A percentile compares a stretch with the other conserved stretches of the same genome.
phyloP scores from a whole-genome alignment of 2,113 vertebrate species.

The Ctenomys sociabilis region DNA sequence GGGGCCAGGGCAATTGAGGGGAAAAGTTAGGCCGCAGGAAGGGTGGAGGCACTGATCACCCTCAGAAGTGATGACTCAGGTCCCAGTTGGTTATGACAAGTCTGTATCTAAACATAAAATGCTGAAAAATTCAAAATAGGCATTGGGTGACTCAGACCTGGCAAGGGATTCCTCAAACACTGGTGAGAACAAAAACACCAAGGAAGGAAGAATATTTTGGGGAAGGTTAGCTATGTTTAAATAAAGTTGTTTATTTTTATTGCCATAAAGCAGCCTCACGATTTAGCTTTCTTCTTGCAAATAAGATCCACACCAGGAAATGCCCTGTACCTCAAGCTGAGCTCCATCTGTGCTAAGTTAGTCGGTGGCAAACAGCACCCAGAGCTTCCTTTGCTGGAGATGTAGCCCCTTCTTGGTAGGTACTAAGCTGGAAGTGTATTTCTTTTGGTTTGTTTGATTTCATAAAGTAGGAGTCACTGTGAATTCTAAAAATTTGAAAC shows the following conservation, averaged over 20 bases:
- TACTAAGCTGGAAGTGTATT: neutral
- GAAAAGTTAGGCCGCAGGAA: conserved; percentile 44
- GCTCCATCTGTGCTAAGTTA: conserved; percentile 77
- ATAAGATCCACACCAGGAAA: conserved; percentile 71
- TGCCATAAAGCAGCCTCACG: conserved; percentile 79
- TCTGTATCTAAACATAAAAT: conserved; percentile 84
- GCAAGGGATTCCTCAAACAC: conserved; percentile 79
- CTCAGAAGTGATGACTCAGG: conserved; percentile 82
- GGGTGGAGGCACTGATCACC: conserved; percentile 75
- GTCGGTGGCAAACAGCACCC: conserved; percentile 68
- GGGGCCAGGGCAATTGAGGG: neutral
- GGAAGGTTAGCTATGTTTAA: conserved; percentile 84
- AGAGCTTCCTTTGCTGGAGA: conserved; percentile 52
- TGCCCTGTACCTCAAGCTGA: conserved; percentile 73
- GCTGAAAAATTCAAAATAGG: conserved; percentile 83
- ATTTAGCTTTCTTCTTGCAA: conserved; percentile 76
- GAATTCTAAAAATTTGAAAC: conserved; percentile 48
- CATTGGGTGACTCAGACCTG: conserved; percentile 83
- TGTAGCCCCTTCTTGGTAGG: conserved; percentile 43
- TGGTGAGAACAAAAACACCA: conserved; percentile 77
- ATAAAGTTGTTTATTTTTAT: conserved; percentile 84
- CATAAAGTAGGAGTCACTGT: neutral
- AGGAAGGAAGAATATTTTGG: conserved; percentile 82
- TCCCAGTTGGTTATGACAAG: conserved; percentile 80
- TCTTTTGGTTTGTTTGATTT: conserved; percentile 61